phyloP scores from a whole-genome alignment of 2,113 vertebrate species.

The Lepidothrix coronata region DNA sequence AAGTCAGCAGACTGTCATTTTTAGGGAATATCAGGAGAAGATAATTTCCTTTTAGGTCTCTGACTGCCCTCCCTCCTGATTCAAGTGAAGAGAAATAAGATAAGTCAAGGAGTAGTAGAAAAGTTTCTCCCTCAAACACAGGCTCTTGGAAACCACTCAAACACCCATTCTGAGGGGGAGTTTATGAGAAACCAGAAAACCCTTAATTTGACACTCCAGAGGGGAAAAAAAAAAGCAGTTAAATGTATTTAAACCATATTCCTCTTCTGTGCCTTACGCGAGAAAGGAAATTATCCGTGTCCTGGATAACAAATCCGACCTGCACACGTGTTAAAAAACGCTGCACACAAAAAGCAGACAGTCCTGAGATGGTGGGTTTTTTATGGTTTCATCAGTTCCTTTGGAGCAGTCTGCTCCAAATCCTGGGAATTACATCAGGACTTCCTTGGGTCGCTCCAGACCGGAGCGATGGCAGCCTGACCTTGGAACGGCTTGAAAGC shows the following conservation, averaged over 20 bases:
- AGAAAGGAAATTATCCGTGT: not conserved
- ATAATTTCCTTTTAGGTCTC: not conserved
- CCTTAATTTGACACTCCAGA: not conserved
- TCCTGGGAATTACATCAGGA: not conserved
- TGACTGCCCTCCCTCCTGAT: not conserved
- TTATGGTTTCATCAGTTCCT: not conserved
- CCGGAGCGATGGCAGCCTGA: not conserved
- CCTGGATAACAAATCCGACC: not conserved
- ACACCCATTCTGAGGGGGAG: not conserved
- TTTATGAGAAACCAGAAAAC: not conserved
- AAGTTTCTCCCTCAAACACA: not conserved
- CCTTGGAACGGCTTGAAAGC: constrained; percentile 2
- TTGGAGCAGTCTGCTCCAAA: not conserved
- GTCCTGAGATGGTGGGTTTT: not conserved
- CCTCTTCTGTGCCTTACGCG: not conserved
- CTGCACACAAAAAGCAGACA: not conserved
- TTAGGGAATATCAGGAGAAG: not conserved
- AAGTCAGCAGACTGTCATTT: not conserved
- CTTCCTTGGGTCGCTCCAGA: not conserved
- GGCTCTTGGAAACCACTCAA: not conserved
- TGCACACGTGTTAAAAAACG: not conserved
- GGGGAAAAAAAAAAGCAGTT: not conserved
- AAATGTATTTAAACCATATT: not conserved
- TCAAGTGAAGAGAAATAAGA: not conserved
- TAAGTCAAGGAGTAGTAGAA: not conserved